Evolutionary conservation across 2,888 invertebrate species (phyloP).

Genomic region (Flexamia atlantica): DNA sequence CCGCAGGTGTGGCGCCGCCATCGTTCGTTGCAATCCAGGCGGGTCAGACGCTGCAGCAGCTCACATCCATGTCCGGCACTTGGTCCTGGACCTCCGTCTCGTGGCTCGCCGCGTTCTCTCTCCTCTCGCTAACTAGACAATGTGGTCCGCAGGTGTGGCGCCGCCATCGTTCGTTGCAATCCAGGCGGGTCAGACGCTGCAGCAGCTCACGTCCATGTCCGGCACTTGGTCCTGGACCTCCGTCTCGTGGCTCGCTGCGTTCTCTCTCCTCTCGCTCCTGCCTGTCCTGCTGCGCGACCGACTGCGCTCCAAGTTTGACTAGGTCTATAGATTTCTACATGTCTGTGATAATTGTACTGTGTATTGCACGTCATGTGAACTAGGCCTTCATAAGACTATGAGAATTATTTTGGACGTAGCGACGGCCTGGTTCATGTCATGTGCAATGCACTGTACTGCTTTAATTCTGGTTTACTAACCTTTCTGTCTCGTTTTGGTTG

Average conservation of each 20-base stretch:
- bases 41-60: conserved; percentile 95
- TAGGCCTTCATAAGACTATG: too few relatives aligned
- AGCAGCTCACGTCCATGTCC: conserved; percentile 92
- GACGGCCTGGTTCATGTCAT: too few relatives aligned
- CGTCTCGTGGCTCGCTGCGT: conserved; percentile 85
- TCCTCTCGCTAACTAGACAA: conserved; percentile 85
- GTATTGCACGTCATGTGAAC: too few relatives aligned
- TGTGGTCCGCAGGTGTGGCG: conserved; percentile 85
- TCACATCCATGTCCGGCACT: conserved; percentile 92
- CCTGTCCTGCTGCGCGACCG: conserved; percentile 92
- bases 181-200: conserved; percentile 97
- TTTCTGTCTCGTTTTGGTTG: not conserved
- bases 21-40: conserved; percentile 99
- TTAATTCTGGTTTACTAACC: conserved; percentile 20
- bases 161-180: conserved; percentile 99
- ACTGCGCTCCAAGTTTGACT: conserved; percentile 88
- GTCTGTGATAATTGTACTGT: not conserved
- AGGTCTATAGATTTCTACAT: conserved; percentile 66
- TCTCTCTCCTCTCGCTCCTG: conserved; percentile 90
- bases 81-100: conserved; percentile 93
- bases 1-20: conserved; percentile 95
- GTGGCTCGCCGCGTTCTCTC: conserved; percentile 87
- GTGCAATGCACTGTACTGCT: too few relatives aligned
- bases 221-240: conserved; percentile 94
- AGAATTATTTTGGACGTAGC: too few relatives aligned